Conservation (phyloP, 2,113 vertebrate species). For the Pluvialis apricaria region DNA sequence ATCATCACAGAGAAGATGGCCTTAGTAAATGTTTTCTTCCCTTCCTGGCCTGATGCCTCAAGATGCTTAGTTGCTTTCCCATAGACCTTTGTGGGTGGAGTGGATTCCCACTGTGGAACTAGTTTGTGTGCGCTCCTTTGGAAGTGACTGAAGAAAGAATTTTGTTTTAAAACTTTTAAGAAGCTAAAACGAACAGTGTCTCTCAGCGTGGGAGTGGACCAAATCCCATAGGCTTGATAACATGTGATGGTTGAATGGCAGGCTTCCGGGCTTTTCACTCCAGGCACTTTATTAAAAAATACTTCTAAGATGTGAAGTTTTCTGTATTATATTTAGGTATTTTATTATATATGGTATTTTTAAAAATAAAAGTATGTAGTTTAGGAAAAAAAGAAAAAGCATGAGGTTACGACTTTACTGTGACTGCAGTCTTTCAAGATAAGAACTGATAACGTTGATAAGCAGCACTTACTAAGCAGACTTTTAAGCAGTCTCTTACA, state of each 20-base stretch:
- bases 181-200: not conserved
- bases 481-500: not conserved
- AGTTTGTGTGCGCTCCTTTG: not conserved
- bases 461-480: not conserved
- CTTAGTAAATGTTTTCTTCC: not conserved
- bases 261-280: not conserved
- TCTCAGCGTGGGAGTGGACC: not conserved
- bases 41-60: not conserved
- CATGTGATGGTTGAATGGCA: not conserved
- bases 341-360: not conserved
- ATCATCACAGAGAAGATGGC: not conserved
- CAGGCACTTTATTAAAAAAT: not conserved
- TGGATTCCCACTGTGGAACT: not conserved
- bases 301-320: not conserved
- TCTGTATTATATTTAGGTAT: not conserved
- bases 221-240: not conserved
- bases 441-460: not conserved
- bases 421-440: not conserved
- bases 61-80: not conserved
- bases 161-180: constrained; percentile 16
- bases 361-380: not conserved
- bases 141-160: not conserved
- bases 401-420: not conserved
- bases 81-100: not conserved
- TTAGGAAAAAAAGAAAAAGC: not conserved